Conservation (phyloP, 2,797 vertebrate genomes). For the Champsocephalus gunnari region DNA sequence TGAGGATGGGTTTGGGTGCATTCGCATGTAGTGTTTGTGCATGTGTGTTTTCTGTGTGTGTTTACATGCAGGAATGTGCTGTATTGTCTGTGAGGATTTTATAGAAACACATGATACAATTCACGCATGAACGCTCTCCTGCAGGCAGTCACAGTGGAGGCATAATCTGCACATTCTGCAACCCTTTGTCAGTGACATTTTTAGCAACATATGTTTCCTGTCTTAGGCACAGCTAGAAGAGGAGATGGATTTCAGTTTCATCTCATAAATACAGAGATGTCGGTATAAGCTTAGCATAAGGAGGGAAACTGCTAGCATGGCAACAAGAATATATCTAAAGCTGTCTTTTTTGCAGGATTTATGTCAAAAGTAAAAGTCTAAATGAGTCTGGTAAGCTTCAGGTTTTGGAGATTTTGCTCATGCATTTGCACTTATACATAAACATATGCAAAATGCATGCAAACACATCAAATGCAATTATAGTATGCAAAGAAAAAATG, state of each 20-base stretch:
- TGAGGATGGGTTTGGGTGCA: conserved; percentile 2
- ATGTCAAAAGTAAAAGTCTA: no score
- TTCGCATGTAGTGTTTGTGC: conserved; percentile 13
- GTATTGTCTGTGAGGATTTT: not conserved
- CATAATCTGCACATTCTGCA: not conserved
- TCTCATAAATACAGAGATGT: not conserved
- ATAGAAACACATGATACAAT: not conserved
- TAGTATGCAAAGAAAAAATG: not conserved
- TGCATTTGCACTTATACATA: not conserved
- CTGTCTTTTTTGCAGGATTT: no score
- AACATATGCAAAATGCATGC: not conserved
- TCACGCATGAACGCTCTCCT: conserved; percentile 1
- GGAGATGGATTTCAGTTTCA: not conserved
- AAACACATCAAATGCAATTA: not conserved
- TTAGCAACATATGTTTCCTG: not conserved
- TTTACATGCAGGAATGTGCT: conserved; percentile 18
- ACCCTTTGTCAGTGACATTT: not conserved
- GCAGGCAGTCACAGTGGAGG: conserved; percentile 8
- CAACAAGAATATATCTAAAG: not conserved
- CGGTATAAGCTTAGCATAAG: conserved; percentile 7
- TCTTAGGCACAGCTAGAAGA: not conserved
- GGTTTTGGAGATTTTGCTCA: not conserved
- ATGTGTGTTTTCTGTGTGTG: conserved; percentile 10
- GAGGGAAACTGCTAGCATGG: not conserved
- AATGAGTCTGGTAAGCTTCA: not conserved